Conservation (phyloP, 1,140 invertebrate species). For the Pentalonia nigronervosa region DNA sequence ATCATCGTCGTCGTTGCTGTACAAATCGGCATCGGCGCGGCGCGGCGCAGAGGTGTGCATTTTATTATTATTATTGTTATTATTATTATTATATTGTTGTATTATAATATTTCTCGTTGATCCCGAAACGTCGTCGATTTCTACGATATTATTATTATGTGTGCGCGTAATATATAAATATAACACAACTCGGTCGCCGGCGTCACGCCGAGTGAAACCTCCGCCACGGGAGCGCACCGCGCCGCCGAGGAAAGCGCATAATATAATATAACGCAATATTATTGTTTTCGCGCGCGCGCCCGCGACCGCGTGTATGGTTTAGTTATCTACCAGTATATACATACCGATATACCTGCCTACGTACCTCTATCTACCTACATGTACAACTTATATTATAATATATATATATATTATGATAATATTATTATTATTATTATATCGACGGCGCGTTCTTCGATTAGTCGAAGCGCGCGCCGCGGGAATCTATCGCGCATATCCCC, state of each 20-base stretch:
- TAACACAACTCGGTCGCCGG: slow-evolving; percentile 36
- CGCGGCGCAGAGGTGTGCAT: neutral
- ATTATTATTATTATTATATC: neutral
- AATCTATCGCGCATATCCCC: slow-evolving; percentile 6
- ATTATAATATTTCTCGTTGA: neutral
- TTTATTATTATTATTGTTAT: neutral
- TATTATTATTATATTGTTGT: slow-evolving; percentile 21
- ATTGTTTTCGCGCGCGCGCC: neutral
- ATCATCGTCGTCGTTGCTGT: neutral
- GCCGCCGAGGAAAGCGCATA: neutral
- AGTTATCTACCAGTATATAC: neutral
- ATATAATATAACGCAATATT: neutral
- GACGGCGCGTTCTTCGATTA: slow-evolving; percentile 17
- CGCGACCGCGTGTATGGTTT: neutral
- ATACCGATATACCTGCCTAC: neutral
- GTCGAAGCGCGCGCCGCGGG: slow-evolving; percentile 14
- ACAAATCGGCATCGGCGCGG: neutral
- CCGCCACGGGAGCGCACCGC: neutral
- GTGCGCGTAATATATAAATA: neutral
- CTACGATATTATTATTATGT: slow-evolving; percentile 22
- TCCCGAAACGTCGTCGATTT: slow-evolving; percentile 47
- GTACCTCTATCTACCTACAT: neutral
- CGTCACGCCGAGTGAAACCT: slow-evolving; percentile 55
- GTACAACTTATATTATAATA: neutral
- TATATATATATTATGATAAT: neutral